Evolutionary conservation across 2,113 vertebrate species (phyloP).

Genomic region (Cathartes aura): DNA sequence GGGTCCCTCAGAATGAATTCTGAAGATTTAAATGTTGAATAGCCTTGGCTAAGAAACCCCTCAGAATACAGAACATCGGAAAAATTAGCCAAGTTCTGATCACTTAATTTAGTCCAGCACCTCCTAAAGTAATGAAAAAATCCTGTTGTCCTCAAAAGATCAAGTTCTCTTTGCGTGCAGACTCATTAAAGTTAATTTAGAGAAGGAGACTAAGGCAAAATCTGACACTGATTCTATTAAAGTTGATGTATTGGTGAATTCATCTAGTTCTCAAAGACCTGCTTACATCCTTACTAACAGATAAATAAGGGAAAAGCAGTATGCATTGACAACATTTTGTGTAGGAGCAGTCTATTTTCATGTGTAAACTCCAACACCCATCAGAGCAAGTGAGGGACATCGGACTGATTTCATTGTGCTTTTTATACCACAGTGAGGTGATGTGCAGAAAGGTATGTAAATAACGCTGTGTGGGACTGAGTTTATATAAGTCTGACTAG

Average conservation of each 20-base stretch:
- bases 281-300: neutral
- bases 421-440: neutral
- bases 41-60: neutral
- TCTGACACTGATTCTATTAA: neutral
- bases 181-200: neutral
- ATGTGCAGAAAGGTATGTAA: neutral
- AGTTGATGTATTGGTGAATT: neutral
- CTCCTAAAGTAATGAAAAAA: neutral
- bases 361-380: neutral
- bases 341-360: neutral
- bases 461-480: neutral
- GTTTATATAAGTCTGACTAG: slow-evolving; percentile 10
- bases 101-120: neutral
- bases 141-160: neutral
- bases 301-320: neutral
- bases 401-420: neutral
- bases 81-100: neutral
- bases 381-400: neutral
- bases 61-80: neutral
- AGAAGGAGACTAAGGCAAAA: neutral
- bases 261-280: neutral
- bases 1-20: neutral
- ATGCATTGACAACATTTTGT: neutral
- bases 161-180: neutral
- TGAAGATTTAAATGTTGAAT: neutral